phyloP scores from a whole-genome alignment of 92 coral and sea anemone genomes.

The Epizoanthus illoricatus region DNA sequence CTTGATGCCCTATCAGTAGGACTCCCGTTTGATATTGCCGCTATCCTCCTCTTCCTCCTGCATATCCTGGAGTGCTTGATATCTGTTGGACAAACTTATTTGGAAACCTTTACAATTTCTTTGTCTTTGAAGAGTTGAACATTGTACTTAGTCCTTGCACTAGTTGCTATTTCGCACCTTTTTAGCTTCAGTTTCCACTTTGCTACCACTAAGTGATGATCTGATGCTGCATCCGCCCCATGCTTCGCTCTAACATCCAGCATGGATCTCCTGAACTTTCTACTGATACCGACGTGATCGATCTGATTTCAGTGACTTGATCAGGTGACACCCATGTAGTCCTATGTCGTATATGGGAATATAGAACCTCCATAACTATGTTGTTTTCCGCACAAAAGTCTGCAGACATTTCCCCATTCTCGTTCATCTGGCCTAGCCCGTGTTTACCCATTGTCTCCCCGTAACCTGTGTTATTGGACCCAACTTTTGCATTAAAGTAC shows the following conservation, averaged over 20 bases:
- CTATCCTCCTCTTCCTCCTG: no score
- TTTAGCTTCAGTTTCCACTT: neutral
- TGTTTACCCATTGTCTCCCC: slow-evolving; percentile 18
- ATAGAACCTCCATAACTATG: slow-evolving; percentile 14
- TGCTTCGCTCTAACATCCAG: slow-evolving; percentile 34
- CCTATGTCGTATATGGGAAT: slow-evolving; percentile 21
- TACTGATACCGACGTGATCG: slow-evolving; percentile 9
- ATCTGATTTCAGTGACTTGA: slow-evolving; percentile 19
- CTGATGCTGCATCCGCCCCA: slow-evolving; percentile 27
- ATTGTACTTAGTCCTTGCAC: slow-evolving; percentile 14
- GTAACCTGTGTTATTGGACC: slow-evolving; percentile 26
- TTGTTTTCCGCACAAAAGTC: slow-evolving; percentile 31
- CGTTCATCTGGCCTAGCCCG: slow-evolving; percentile 21
- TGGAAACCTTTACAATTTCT: no score
- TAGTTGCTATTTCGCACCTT: neutral
- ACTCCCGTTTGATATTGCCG: no score
- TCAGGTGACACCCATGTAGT: slow-evolving; percentile 29
- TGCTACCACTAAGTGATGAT: slow-evolving; percentile 12
- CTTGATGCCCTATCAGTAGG: no score
- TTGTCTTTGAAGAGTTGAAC: neutral
- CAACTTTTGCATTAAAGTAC: slow-evolving; percentile 27
- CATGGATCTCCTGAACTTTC: slow-evolving; percentile 13
- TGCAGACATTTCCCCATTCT: slow-evolving; percentile 2
- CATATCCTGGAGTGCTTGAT: no score
- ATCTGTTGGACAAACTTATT: no score